Evolutionary conservation across 2,888 invertebrate species (phyloP).

Genomic region (Ischnus inquisitorius): DNA sequence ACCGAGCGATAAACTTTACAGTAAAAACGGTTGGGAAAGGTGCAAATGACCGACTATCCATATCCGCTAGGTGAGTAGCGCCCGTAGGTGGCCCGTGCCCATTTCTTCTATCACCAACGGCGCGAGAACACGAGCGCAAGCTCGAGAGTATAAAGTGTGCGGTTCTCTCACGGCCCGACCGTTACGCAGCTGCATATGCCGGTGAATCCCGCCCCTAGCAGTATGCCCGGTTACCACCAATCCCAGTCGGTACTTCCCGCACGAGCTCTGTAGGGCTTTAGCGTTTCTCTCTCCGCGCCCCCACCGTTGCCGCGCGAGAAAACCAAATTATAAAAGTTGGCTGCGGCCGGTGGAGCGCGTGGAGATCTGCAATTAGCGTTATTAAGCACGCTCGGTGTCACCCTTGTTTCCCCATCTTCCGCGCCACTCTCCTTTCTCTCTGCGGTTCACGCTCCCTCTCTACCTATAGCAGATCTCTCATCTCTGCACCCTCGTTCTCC

Average conservation of each 20-base stretch:
- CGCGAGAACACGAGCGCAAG: slow-evolving; percentile 2
- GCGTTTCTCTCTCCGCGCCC: not conserved
- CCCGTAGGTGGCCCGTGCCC: not conserved
- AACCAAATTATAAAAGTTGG: slow-evolving; percentile 70
- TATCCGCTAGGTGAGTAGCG: not conserved
- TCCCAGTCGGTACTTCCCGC: not conserved
- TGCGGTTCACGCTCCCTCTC: not conserved
- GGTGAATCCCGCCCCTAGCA: not conserved
- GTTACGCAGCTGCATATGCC: slow-evolving; percentile 30
- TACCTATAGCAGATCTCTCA: slow-evolving; percentile 2
- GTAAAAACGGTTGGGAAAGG: not conserved
- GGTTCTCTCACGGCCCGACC: slow-evolving; percentile 5
- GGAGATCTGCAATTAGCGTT: slow-evolving; percentile 74
- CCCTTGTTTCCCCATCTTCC: slow-evolving; percentile 45
- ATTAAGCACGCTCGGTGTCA: slow-evolving; percentile 72
- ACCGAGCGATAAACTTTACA: not conserved
- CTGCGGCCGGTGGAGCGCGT: slow-evolving; percentile 57
- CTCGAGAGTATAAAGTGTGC: slow-evolving; percentile 19
- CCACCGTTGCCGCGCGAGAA: slow-evolving; percentile 18
- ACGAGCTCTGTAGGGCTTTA: slow-evolving; percentile 26
- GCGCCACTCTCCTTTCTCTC: not conserved
- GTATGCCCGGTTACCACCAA: slow-evolving; percentile 2
- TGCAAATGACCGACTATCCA: slow-evolving; percentile 21
- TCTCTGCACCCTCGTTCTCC: not conserved
- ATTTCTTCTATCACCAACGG: not conserved